phyloP scores from a whole-genome alignment of 2,797 vertebrate genomes.

The Eospalax fontanierii region DNA sequence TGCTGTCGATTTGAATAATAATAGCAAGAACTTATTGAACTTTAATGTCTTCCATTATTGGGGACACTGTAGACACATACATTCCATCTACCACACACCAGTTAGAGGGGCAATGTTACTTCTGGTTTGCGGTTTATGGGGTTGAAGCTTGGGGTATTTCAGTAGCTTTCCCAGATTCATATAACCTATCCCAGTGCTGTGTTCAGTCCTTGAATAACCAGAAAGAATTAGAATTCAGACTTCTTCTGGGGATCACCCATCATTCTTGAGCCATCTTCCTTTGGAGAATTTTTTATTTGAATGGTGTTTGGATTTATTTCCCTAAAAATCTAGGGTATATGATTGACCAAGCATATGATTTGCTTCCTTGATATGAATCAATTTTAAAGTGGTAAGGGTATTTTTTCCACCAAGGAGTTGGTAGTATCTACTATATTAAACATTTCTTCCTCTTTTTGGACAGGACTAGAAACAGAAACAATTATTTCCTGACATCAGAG shows the following conservation, averaged over 20 bases:
- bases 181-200: rapidly evolving
- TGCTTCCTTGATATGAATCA: background rate
- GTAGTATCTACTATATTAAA: background rate
- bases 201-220: rapidly evolving
- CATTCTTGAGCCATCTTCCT: background rate
- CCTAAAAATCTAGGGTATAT: background rate
- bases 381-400: background rate
- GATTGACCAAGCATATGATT: background rate
- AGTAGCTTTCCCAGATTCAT: background rate
- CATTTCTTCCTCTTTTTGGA: background rate
- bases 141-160: background rate
- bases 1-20: background rate
- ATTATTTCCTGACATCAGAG: background rate
- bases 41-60: background rate
- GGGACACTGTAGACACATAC: no score
- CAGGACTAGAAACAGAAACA: background rate
- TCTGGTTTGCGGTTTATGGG: background rate
- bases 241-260: background rate
- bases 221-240: background rate
- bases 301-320: background rate
- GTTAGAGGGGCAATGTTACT: background rate
- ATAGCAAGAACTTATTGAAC: background rate
- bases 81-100: background rate
- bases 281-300: constrained; percentile 3
- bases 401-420: background rate